Conservation (phyloP, 1,140 invertebrate species). For the Ooceraea biroi region DNA sequence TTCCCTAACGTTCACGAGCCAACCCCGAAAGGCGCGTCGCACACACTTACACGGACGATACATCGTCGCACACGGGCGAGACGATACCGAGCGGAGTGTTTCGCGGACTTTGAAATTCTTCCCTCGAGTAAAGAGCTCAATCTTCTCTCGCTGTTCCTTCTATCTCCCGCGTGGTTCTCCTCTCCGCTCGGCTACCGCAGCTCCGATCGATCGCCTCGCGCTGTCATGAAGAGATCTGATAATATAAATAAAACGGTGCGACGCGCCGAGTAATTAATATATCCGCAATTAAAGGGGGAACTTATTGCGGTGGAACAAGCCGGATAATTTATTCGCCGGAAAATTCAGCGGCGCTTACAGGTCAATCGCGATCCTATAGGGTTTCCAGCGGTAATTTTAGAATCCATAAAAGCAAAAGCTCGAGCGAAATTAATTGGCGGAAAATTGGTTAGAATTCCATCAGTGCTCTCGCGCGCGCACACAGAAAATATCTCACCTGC, state of each 20-base stretch:
- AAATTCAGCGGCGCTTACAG: neutral
- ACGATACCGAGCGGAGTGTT: constrained; percentile 39
- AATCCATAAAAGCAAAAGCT: constrained; percentile 46
- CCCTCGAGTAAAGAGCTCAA: constrained; percentile 60
- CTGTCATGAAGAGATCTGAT: neutral
- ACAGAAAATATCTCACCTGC: constrained; percentile 2
- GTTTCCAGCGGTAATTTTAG: constrained; percentile 29
- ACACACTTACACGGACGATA: constrained; percentile 28
- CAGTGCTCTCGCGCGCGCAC: neutral
- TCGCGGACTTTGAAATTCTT: constrained; percentile 67
- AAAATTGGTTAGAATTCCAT: constrained; percentile 38
- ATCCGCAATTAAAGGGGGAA: constrained; percentile 32
- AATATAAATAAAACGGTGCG: constrained; percentile 9
- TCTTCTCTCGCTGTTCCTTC: constrained; percentile 39
- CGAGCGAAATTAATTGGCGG: constrained; percentile 40
- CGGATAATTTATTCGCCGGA: constrained; percentile 45
- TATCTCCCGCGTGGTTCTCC: neutral
- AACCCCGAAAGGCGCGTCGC: constrained; percentile 53
- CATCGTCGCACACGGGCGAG: constrained; percentile 4
- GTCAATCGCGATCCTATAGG: constrained; percentile 1
- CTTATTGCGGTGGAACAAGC: neutral
- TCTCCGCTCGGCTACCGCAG: neutral
- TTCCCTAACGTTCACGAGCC: constrained; percentile 56
- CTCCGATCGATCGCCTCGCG: neutral
- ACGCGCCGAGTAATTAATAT: constrained; percentile 32